Conservation (phyloP, 1,140 invertebrate species). For the Andrena cerasifolii region DNA sequence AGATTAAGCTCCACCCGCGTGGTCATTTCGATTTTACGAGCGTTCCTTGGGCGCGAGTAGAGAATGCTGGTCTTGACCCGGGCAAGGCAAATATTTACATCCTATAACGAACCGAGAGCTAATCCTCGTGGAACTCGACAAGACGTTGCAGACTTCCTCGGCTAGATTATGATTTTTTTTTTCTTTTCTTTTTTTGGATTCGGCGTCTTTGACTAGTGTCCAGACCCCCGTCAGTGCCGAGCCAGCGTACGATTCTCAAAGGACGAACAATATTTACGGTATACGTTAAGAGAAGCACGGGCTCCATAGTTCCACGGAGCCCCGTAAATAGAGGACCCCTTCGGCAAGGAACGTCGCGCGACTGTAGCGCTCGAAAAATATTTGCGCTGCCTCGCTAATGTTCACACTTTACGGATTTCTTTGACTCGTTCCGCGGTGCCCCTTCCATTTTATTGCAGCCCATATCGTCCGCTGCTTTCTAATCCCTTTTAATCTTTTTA, state of each 20-base stretch:
- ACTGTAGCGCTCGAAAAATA: slow-evolving; percentile 32
- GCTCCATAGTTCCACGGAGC: neutral
- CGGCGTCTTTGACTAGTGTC: slow-evolving; percentile 58
- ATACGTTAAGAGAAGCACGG: slow-evolving; percentile 49
- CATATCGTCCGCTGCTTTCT: no score
- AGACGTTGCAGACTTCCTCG: slow-evolving; percentile 18
- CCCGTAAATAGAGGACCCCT: neutral
- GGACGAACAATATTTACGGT: slow-evolving; percentile 61
- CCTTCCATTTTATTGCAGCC: neutral
- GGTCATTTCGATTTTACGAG: slow-evolving; percentile 10
- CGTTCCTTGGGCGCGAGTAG: neutral
- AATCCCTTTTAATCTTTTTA: neutral
- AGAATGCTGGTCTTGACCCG: slow-evolving; percentile 6
- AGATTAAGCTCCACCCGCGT: neutral
- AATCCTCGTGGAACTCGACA: slow-evolving; percentile 61
- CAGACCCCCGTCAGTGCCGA: neutral
- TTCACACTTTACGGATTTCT: slow-evolving; percentile 16
- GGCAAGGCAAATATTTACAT: slow-evolving; percentile 59
- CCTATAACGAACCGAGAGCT: slow-evolving; percentile 49
- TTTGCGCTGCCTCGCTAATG: slow-evolving; percentile 20
- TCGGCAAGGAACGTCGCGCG: slow-evolving; percentile 7
- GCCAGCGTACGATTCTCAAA: slow-evolving; percentile 34
- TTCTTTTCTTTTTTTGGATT: slow-evolving; percentile 39
- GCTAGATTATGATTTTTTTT: slow-evolving; percentile 49
- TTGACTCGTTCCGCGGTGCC: neutral